A percentile compares a stretch with the other conserved stretches of the same genome.
These are phyloP conservation scores for Cydia fagiglandana DNA, from an alignment of 1,140 invertebrate genomes.

Conservation along the genomic window DNA sequence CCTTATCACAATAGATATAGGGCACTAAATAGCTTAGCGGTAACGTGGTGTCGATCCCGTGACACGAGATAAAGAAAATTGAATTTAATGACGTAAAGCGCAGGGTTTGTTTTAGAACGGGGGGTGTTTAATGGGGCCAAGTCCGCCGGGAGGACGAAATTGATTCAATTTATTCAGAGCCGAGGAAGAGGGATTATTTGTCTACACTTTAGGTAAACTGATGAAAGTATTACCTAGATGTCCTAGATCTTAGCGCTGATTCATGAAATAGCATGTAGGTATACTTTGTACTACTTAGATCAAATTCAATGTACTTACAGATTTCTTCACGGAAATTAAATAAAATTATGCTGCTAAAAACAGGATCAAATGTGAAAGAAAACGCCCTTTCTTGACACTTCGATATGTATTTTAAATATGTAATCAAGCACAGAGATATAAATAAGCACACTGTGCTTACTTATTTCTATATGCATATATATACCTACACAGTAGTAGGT, in stretches of 20 bases:
- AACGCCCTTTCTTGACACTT: no score
- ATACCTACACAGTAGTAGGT: no score
- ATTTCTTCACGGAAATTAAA: no score
- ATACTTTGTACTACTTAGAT: no score
- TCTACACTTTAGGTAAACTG: background rate
- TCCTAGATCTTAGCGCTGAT: background rate
- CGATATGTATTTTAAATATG: no score
- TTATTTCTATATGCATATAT: no score
- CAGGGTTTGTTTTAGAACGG: conserved; percentile 5
- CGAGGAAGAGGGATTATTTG: conserved; percentile 9
- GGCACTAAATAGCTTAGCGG: background rate
- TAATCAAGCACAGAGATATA: no score
- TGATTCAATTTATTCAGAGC: conserved; percentile 40
- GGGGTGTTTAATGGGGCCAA: background rate
- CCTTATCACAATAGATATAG: background rate
- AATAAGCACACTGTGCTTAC: no score
- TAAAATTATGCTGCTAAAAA: no score
- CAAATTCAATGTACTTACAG: no score
- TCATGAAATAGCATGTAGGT: background rate
- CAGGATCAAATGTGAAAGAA: no score
- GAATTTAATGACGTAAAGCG: background rate
- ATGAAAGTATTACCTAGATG: conserved; percentile 6
- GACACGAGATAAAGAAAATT: conserved; percentile 3
- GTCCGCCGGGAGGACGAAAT: conserved; percentile 28
- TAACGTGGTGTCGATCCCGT: background rate